These are phyloP conservation scores for Malthinus seriepunctatus DNA, from an alignment of 2,888 invertebrate species.

Conservation along the genomic window DNA sequence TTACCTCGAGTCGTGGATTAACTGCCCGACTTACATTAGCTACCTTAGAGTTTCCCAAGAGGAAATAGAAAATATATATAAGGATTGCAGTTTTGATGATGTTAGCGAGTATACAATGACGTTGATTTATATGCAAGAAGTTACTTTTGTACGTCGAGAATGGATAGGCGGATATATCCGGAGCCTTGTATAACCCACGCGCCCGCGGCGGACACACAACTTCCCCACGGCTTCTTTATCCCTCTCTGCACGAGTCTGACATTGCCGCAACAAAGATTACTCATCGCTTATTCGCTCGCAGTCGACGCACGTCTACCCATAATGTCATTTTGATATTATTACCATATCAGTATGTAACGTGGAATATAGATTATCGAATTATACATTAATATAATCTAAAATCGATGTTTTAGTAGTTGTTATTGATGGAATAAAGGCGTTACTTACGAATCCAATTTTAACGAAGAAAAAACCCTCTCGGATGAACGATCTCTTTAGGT, in stretches of 20 bases:
- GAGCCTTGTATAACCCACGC: slow-evolving; percentile 38
- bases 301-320: slow-evolving; percentile 45
- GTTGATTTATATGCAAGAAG: slow-evolving; percentile 44
- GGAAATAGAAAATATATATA: slow-evolving; percentile 13
- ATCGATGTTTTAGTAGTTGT: slow-evolving; percentile 35
- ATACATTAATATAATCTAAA: slow-evolving; percentile 41
- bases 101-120: slow-evolving; percentile 40
- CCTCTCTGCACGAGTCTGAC: slow-evolving; percentile 32
- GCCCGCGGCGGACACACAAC: slow-evolving; percentile 37
- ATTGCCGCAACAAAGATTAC: slow-evolving; percentile 41
- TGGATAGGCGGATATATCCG: slow-evolving; percentile 40
- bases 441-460: background rate
- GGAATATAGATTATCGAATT: slow-evolving; percentile 52
- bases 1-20: slow-evolving; percentile 35
- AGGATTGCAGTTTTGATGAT: slow-evolving; percentile 38
- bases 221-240: slow-evolving; percentile 36
- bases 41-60: slow-evolving; percentile 14
- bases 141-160: slow-evolving; percentile 37
- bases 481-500: slow-evolving; percentile 16
- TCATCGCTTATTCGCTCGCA: slow-evolving; percentile 37
- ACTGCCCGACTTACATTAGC: slow-evolving; percentile 34
- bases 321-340: slow-evolving; percentile 53
- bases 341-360: slow-evolving; percentile 49
- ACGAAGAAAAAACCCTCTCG: too few relatives aligned
- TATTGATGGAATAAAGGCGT: slow-evolving; percentile 17